These are phyloP conservation scores for Caenorhabditis latens DNA, from an alignment of 1,140 invertebrate genomes.

Conservation along the genomic window DNA sequence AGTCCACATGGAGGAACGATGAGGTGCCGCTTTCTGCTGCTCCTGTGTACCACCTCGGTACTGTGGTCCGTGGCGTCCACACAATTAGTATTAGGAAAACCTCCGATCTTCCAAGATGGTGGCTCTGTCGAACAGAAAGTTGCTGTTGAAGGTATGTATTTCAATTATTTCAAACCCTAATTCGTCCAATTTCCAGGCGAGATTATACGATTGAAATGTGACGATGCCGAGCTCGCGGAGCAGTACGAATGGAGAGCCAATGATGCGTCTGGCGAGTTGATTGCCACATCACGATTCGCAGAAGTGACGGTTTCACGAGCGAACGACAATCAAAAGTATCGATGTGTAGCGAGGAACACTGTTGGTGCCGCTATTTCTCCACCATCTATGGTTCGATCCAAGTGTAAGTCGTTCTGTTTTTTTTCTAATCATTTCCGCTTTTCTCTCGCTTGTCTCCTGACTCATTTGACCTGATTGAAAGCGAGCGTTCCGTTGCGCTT, in stretches of 20 bases:
- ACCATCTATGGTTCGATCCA: slow-evolving; percentile 28
- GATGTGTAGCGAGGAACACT: slow-evolving; percentile 57
- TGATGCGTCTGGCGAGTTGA: slow-evolving; percentile 14
- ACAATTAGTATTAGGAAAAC: slow-evolving; percentile 28
- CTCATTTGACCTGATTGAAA: neutral
- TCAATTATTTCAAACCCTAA: neutral
- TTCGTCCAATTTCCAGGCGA: neutral
- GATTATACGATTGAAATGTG: slow-evolving; percentile 32
- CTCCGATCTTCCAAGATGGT: slow-evolving; percentile 28
- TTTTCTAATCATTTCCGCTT: neutral
- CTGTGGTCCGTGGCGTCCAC: neutral
- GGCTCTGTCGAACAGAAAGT: slow-evolving; percentile 28
- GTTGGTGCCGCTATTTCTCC: slow-evolving; percentile 53
- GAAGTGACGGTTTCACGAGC: slow-evolving; percentile 5
- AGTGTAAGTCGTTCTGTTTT: slow-evolving; percentile 35
- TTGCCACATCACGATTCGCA: slow-evolving; percentile 15
- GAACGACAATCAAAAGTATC: slow-evolving; percentile 32
- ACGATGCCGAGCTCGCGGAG: slow-evolving; percentile 29
- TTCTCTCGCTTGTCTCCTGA: neutral
- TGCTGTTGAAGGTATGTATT: slow-evolving; percentile 23
- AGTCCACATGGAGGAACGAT: slow-evolving; percentile 52
- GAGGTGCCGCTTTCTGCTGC: slow-evolving; percentile 5
- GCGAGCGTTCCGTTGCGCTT: neutral
- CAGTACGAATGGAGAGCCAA: slow-evolving; percentile 25
- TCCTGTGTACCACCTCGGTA: slow-evolving; percentile 12